phyloP scores from a whole-genome alignment of 1,140 invertebrate genomes.

The Habropoda laboriosa region DNA sequence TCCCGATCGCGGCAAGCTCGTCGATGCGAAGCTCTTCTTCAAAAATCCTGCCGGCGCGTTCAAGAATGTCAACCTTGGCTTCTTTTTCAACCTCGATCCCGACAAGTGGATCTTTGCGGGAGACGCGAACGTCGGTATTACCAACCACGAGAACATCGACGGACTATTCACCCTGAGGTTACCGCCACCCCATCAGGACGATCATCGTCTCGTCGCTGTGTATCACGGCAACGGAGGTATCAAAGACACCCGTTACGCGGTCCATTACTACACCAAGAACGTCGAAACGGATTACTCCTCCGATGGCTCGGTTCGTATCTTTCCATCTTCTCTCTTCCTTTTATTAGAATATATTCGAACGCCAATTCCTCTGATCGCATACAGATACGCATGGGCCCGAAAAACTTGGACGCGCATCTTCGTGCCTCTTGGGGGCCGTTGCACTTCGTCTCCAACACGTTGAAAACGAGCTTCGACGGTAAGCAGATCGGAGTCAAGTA shows the following conservation, averaged over 20 bases:
- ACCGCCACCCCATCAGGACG: conserved; percentile 85
- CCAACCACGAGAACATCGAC: conserved; percentile 80
- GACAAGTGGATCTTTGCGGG: conserved; percentile 83
- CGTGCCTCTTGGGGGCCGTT: conserved; percentile 78
- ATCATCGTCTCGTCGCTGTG: conserved; percentile 83
- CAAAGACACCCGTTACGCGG: conserved; percentile 76
- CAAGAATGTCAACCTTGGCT: conserved; percentile 80
- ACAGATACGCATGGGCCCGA: conserved; percentile 65
- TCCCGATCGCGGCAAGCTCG: conserved; percentile 79
- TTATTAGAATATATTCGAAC: neutral
- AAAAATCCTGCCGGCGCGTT: conserved; percentile 81
- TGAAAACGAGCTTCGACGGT: conserved; percentile 77
- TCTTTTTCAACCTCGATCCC: conserved; percentile 82
- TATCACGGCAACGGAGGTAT: conserved; percentile 74
- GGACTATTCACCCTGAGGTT: conserved; percentile 82
- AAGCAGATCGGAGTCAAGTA: conserved; percentile 80
- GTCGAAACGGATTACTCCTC: conserved; percentile 79
- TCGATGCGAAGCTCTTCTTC: conserved; percentile 81
- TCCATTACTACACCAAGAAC: conserved; percentile 81
- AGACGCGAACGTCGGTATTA: conserved; percentile 82
- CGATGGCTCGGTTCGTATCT: conserved; percentile 74
- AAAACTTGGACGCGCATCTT: conserved; percentile 80
- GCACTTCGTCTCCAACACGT: conserved; percentile 78
- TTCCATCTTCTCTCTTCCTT: neutral
- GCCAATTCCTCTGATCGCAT: no score